Base-by-base conservation (phyloP, 2,888 invertebrate species). In the Panopea generosa region DNA sequence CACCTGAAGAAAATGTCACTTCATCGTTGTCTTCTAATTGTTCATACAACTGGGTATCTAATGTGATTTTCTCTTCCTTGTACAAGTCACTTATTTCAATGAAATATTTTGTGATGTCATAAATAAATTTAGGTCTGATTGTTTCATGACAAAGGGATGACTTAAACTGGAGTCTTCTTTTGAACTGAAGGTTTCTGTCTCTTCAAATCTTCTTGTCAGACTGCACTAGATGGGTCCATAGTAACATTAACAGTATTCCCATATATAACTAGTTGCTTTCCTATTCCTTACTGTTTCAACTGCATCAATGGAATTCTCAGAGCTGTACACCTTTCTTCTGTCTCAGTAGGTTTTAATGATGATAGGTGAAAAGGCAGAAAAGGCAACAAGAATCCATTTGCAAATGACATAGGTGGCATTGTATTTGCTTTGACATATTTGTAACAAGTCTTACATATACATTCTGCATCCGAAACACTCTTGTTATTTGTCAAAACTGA, bases 161-260 rank as follows among this genome's bases (percentile, higher is more conserved):
- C 56, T 78, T 78, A 43, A 50, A 66, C 2, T 18, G 2, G 7
- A 52, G 9, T 24, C 40, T 27, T 63, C 66, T 70, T 45, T 50
- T 74, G 24, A 78, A 78, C 16, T 57, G 22, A 2, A 78, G n/a
- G 70, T 74, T 26, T 60, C 52, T 24, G 73, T 73, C 3, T 77
- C 43, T 27, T 60, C 45, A 56, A 77, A 56, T 33, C 65, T 43
- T 55, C 73, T 59, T 38, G 73, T 68, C 1, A 69, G 60, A 77
- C 66, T 20, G 69, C 69, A n/a, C n/a, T 1, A 7, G 69, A 11
- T 14, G 66, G 70, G 27, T 73, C 38, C 74, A 78, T 74, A n/a
- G 73, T 70, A 1, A 74, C 77, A 78, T 78, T 74, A 0, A 74
- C 73, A 24, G 74, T 74, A 27, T 55, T 78, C 1, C 77, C 77